Base-by-base conservation (phyloP, 2,888 invertebrate genomes). In the Dione vanillae region DNA sequence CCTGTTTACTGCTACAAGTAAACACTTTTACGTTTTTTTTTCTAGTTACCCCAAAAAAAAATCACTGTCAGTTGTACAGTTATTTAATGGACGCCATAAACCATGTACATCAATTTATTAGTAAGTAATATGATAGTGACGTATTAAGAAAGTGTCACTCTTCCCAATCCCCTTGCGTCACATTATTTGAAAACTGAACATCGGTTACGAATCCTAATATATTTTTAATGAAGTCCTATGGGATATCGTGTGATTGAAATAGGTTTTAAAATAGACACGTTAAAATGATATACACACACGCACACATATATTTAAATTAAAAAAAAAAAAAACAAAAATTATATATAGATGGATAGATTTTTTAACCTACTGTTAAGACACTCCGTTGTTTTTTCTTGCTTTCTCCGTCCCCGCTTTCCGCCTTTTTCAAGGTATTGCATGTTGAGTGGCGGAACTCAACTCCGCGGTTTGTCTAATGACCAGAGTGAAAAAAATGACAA, bases 161-260 rank as follows among this genome's bases (percentile, higher is more conserved):
- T 20, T 10, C 43, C 12, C 6, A 61, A 61, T 61, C 27, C 43
- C 59, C 27, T 37, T 11, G 41, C 20, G n/a, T 14, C 12, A n/a
- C 0, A 1, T 52, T 45, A 52, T 20, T 9, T 12, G 41, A 59
- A 43, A 56, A 43, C 19, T 41, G 20, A 43, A n/a, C 27, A 14
- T 61, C 43, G 27, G 14, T 61, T 61, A 43, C 27, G n/a, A 27
- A 27, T 16, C n/a, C 9, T 27, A 16, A 61, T 61, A n/a, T 56
- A 56, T 56, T 61, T 54, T 61, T 61, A 61, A 61, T 27, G n/a
- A 45, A 27, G 43, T 5, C 43, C 27, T 10, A 12, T 27, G 59
- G 27, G 43, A 45, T 43, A 27, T 58, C 0, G 19, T 35, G 3
- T n/a, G 35, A 19, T 40, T 40, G 40, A 58, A 11, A 9, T 11